Percentiles rank a stretch among this genome's conserved stretches.
phyloP scores from a whole-genome alignment of 2,797 vertebrate genomes.

The Microctenopoma lineatum region DNA sequence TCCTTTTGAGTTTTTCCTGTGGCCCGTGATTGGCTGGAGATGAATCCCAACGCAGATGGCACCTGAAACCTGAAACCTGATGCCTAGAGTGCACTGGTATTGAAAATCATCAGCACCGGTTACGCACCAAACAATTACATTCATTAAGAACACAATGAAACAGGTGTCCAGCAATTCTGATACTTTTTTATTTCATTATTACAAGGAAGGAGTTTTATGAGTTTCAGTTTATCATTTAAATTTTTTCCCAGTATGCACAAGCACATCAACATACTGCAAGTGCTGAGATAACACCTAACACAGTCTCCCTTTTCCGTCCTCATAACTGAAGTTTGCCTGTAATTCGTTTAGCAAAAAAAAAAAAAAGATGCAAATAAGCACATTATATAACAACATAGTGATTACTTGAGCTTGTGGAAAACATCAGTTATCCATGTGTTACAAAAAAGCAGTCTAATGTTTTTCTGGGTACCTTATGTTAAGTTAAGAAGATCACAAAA shows the following conservation, averaged over 20 bases:
- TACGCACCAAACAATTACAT: conserved; percentile 11
- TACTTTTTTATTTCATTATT: background rate
- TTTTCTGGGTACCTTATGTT: background rate
- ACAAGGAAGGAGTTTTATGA: conserved; percentile 4
- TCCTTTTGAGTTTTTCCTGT: conserved; percentile 51
- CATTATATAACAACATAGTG: background rate
- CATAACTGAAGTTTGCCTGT: conserved; percentile 1
- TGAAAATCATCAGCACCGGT: conserved; percentile 29
- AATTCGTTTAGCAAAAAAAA: background rate
- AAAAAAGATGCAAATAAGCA: conserved; percentile 1
- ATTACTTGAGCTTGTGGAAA: background rate
- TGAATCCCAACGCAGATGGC: conserved; percentile 41
- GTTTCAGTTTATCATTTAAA: background rate
- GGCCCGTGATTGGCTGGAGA: conserved; percentile 40
- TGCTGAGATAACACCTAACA: conserved; percentile 1
- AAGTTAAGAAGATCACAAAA: background rate
- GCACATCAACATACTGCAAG: background rate
- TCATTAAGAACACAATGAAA: too few relatives aligned
- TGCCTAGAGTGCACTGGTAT: conserved; percentile 38
- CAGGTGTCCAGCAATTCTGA: too few relatives aligned
- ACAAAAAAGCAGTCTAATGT: background rate
- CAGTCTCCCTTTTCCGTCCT: background rate
- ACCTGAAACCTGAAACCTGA: conserved; percentile 53
- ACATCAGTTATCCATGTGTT: background rate
- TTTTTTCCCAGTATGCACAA: background rate